phyloP scores from a whole-genome alignment of 2,113 vertebrate genomes.

The Tachysurus vachellii region DNA sequence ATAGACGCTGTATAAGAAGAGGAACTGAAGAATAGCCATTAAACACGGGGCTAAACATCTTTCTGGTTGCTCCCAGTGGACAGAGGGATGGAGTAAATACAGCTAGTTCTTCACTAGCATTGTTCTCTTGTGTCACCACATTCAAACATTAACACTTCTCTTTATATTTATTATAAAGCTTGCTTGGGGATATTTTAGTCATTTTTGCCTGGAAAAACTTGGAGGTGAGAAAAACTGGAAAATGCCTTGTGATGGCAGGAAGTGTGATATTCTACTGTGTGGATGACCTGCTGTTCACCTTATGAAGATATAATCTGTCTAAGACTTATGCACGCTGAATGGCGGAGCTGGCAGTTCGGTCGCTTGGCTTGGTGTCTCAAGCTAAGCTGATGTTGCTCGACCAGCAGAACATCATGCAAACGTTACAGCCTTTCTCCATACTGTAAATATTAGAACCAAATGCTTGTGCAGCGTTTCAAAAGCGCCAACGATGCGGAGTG shows the following conservation, averaged over 20 bases:
- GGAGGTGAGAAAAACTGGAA: too few species aligned
- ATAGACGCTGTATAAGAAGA: background rate
- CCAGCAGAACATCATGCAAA: slow-evolving; percentile 48
- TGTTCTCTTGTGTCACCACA: slow-evolving; percentile 44
- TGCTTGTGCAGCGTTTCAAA: slow-evolving; percentile 70
- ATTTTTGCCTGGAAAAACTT: background rate
- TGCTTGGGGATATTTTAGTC: background rate
- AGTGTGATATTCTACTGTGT: background rate
- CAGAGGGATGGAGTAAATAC: slow-evolving; percentile 51
- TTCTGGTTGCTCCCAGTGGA: slow-evolving; percentile 61
- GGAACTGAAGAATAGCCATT: slow-evolving; percentile 24
- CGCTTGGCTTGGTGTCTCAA: slow-evolving; percentile 17
- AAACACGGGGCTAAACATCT: slow-evolving; percentile 14
- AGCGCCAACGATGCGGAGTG: slow-evolving; percentile 66
- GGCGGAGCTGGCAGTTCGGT: background rate
- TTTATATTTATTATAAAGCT: slow-evolving; percentile 47
- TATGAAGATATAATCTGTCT: background rate
- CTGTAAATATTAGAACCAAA: slow-evolving; percentile 69
- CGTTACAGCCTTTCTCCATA: slow-evolving; percentile 64
- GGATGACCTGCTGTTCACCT: background rate
- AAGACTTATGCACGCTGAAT: background rate
- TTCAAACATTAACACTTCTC: slow-evolving; percentile 62
- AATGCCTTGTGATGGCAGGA: background rate
- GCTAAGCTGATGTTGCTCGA: background rate
- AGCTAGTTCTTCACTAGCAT: slow-evolving; percentile 42